Conservation (phyloP, 2,113 vertebrate genomes). For the Sceloporus undulatus region DNA sequence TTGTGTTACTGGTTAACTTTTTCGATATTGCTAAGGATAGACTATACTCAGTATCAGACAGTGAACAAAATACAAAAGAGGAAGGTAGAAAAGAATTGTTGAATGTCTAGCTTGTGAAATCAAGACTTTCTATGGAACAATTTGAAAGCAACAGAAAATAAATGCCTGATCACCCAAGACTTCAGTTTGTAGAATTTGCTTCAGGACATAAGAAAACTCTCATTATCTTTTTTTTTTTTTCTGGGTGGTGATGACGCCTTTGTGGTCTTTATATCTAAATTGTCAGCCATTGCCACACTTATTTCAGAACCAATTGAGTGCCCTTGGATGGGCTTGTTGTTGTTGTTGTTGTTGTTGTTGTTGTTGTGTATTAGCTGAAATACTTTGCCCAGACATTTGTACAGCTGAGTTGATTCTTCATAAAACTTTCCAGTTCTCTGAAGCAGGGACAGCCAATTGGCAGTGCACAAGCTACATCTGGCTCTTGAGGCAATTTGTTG, state of each 20-base stretch:
- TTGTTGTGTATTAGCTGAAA: neutral
- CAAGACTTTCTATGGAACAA: neutral
- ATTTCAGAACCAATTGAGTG: neutral
- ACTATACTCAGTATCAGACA: neutral
- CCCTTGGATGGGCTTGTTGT: neutral
- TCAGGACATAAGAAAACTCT: too few relatives aligned
- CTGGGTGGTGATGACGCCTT: neutral
- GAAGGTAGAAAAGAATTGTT: neutral
- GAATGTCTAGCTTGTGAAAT: neutral
- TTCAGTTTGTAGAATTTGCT: neutral
- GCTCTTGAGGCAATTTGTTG: neutral
- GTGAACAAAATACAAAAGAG: neutral
- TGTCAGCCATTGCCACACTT: neutral
- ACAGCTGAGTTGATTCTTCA: neutral
- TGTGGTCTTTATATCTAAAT: neutral
- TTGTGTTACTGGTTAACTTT: too few relatives aligned
- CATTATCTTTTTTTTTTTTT: too few relatives aligned
- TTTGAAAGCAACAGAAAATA: neutral
- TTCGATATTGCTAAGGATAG: too few relatives aligned
- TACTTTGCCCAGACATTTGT: neutral
- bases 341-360: neutral
- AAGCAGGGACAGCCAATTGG: neutral
- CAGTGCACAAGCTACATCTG: neutral
- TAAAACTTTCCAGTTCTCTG: neutral
- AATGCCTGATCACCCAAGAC: neutral